Conservation (phyloP, 2,797 vertebrate genomes). For the Orientallactaga sibirica region DNA sequence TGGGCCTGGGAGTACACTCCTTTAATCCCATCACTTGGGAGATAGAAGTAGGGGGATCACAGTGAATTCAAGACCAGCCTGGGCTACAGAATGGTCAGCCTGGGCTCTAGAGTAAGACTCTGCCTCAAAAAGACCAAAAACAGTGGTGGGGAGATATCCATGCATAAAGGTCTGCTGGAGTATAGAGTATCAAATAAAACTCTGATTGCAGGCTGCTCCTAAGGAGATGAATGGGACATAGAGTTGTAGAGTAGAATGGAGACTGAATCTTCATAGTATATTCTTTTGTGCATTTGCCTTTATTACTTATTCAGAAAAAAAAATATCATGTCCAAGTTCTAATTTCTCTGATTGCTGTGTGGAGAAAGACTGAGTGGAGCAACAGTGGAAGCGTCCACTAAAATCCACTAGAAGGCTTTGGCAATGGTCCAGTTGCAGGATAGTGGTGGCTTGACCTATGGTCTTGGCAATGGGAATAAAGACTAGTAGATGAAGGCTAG, state of each 20-base stretch:
- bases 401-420: neutral
- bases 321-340: neutral
- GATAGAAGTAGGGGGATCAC: too few relatives aligned
- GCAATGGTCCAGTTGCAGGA: neutral
- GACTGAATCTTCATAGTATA: neutral
- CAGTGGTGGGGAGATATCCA: neutral
- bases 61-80: too few relatives aligned
- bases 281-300: neutral
- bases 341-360: neutral
- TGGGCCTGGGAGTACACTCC: too few relatives aligned
- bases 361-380: neutral
- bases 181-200: neutral
- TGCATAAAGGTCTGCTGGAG: neutral
- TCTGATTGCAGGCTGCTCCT: neutral
- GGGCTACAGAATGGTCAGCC: too few relatives aligned
- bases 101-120: too few relatives aligned
- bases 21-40: too few relatives aligned
- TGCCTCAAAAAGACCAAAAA: too few relatives aligned
- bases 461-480: neutral
- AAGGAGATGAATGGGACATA: neutral
- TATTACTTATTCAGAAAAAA: constrained; percentile 29
- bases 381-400: neutral
- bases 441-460: neutral
- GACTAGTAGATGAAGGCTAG: neutral
- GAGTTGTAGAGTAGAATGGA: neutral